Evolutionary conservation across 2,888 invertebrate genomes (phyloP).

Genomic region (Leptinotarsa juncta): DNA sequence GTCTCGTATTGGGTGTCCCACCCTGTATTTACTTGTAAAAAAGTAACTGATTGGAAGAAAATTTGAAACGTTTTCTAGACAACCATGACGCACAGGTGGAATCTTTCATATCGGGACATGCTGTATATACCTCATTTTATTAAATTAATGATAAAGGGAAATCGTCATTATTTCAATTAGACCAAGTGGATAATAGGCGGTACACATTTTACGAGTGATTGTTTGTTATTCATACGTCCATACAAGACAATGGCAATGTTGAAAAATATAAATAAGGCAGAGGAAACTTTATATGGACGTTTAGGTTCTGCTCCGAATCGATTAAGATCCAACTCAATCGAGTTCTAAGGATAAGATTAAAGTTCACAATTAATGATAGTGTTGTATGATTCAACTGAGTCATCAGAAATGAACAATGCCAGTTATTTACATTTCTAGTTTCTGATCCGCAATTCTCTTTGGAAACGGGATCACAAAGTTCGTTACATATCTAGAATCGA

Average conservation of each 20-base stretch:
- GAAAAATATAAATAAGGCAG: conserved; percentile 38
- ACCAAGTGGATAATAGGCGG: conserved; percentile 54
- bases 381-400: background rate
- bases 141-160: conserved; percentile 53
- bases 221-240: conserved; percentile 40
- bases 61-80: background rate
- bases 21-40: too few relatives aligned
- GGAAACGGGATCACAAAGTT: too few relatives aligned
- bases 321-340: background rate
- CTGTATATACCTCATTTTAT: conserved; percentile 34
- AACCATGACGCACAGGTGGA: background rate
- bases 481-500: too few relatives aligned
- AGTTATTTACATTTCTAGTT: too few relatives aligned
- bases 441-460: too few relatives aligned
- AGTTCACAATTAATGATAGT: background rate
- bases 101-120: background rate
- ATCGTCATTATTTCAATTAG: conserved; percentile 52
- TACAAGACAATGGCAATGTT: conserved; percentile 41
- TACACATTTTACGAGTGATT: conserved; percentile 47
- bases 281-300: conserved; percentile 27
- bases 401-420: background rate
- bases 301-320: background rate
- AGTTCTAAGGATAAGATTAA: background rate
- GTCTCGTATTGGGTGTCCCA: too few relatives aligned
- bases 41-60: too few relatives aligned